Conservation (phyloP, 2,797 vertebrate genomes). For the Sebastes alutus region DNA sequence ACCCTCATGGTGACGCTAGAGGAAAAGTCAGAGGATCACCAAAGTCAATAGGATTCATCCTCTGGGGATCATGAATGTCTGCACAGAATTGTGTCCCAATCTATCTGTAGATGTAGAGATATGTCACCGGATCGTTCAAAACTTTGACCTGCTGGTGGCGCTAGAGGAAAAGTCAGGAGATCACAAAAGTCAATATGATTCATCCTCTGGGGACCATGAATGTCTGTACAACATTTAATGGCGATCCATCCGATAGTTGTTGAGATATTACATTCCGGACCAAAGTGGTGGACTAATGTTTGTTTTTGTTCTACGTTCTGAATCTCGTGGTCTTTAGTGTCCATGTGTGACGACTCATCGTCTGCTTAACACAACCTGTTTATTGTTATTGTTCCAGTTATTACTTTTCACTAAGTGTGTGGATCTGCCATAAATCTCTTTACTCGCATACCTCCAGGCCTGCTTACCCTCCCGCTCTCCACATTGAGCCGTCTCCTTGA, state of each 20-base stretch:
- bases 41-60: background rate
- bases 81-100: background rate
- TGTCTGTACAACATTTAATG: background rate
- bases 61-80: background rate
- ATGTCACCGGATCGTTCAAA: background rate
- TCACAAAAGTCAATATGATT: background rate
- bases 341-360: background rate
- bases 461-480: conserved; percentile 40
- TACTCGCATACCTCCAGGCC: conserved; percentile 55
- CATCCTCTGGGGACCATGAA: background rate
- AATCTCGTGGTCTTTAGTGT: conserved; percentile 16
- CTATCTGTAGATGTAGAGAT: background rate
- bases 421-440: conserved; percentile 64
- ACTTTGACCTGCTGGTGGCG: background rate
- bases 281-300: background rate
- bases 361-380: conserved; percentile 20
- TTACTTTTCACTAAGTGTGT: conserved; percentile 44
- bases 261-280: background rate
- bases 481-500: conserved; percentile 64
- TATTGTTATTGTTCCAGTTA: conserved; percentile 30
- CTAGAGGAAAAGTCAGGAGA: background rate
- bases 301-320: background rate
- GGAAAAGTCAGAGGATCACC: background rate
- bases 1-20: background rate
- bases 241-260: background rate